Evolutionary conservation across 2,888 invertebrate species (phyloP), one percentile per base, ranked within the genome.

Genomic region (Ariolimax columbianus): DNA sequence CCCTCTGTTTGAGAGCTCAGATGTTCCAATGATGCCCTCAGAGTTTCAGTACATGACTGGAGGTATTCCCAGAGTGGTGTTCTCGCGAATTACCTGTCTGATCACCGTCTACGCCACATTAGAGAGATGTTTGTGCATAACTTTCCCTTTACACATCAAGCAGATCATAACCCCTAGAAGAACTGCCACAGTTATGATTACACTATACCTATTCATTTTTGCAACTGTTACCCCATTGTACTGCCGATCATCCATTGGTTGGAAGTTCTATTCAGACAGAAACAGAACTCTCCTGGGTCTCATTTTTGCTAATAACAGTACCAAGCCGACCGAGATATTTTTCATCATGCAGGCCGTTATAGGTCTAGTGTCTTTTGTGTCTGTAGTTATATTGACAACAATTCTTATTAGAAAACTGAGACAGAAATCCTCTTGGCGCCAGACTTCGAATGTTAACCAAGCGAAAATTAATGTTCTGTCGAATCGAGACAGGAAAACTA

Each of bases 1-100:
- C 23, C 72, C 72, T 1, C 33, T 72, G 36, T 38, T 38, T 38
- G 9, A 36, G 40, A 72, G 19, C 17, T 72, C 72, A 6, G 38
- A 72, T 26, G 17, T 72, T 1, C 72, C 72, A 9, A 23, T 72
- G 40, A 38, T 40, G 2, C 38, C 72, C 19, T 19, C 38, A 19
- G 72, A 72, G 26, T 72, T 72, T 38, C 72, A 72, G 23, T 72
- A 72, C 40, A 36, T 72, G 38, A 72, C 72, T 23, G 72, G 38
- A 19, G 72, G 72, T 38, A 19, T 36, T 36, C 72, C 72, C 11
- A 36, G 72, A 3, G 40, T 19, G 38, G 36, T 36, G 1, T 72
- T 72, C 23, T 36, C 38, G 9, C 14, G 26, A 26, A 72, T 72
- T 19, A 72, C 72, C 0, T 38, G 36, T 19, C 3, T 36, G 14